Conservation (phyloP, 2,797 vertebrate genomes). For the Vespertilio murinus region DNA sequence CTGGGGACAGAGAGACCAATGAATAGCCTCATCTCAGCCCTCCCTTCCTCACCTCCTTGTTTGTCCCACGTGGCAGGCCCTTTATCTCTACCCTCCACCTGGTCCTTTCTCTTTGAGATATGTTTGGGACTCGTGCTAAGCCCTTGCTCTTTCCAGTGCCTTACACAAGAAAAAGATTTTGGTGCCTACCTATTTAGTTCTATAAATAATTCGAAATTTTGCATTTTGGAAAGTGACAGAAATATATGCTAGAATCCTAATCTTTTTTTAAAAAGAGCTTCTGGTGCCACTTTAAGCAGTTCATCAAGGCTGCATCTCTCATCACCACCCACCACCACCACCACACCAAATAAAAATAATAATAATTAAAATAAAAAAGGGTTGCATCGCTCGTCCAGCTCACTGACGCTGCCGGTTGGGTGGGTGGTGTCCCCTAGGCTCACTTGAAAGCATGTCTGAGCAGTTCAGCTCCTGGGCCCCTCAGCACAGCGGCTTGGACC, state of each 20-base stretch:
- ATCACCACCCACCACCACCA: neutral
- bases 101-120: neutral
- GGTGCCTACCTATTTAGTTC: neutral
- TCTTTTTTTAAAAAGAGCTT: neutral
- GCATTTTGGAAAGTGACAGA: slow-evolving; percentile 36
- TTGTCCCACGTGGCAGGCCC: neutral
- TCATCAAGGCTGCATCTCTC: neutral
- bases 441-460: neutral
- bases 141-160: neutral
- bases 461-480: neutral
- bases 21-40: neutral
- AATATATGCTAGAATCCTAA: slow-evolving; percentile 18
- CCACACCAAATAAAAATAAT: no score
- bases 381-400: neutral
- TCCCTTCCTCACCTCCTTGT: neutral
- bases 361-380: no score
- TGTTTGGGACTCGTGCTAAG: neutral
- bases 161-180: slow-evolving; percentile 10
- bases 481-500: neutral
- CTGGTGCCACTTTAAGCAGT: neutral
- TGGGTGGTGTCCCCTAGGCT: neutral
- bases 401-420: neutral
- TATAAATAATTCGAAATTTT: slow-evolving; percentile 64
- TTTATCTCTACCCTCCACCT: neutral
- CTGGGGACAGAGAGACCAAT: neutral